Evolutionary conservation across 92 coral and sea anemone genomes (phyloP).

Genomic region (Epizoanthus illoricatus): DNA sequence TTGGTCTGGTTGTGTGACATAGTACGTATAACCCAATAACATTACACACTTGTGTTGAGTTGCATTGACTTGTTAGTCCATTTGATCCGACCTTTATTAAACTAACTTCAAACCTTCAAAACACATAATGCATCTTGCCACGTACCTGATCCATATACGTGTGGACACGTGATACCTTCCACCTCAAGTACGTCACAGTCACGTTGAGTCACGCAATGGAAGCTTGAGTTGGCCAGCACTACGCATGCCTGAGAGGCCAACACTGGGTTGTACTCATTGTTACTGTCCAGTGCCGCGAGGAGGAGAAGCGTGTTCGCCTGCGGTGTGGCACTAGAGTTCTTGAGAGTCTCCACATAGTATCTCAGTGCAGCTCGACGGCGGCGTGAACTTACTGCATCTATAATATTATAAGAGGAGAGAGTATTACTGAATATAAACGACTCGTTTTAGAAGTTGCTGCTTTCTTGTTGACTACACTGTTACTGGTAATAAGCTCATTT

Average conservation of each 20-base stretch:
- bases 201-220: slow-evolving; percentile 50
- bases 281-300: slow-evolving; percentile 59
- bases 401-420: background rate
- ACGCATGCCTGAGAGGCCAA: slow-evolving; percentile 61
- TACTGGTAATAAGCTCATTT: background rate
- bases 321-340: background rate
- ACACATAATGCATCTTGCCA: background rate
- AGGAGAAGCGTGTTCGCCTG: slow-evolving; percentile 44
- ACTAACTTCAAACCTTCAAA: background rate
- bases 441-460: background rate
- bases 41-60: too few species aligned
- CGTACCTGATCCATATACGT: slow-evolving; percentile 28
- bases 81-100: background rate
- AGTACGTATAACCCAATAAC: too few species aligned
- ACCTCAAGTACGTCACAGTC: slow-evolving; percentile 51
- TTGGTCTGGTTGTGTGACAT: too few species aligned
- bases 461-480: background rate
- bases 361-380: slow-evolving; percentile 61
- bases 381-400: slow-evolving; percentile 34
- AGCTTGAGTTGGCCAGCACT: slow-evolving; percentile 48
- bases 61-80: background rate
- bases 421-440: background rate
- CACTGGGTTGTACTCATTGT: slow-evolving; percentile 54
- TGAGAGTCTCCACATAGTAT: slow-evolving; percentile 65
- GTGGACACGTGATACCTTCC: slow-evolving; percentile 52